Evolutionary conservation across 1,140 invertebrate genomes (phyloP).

Genomic region (Drosophila saltans): DNA sequence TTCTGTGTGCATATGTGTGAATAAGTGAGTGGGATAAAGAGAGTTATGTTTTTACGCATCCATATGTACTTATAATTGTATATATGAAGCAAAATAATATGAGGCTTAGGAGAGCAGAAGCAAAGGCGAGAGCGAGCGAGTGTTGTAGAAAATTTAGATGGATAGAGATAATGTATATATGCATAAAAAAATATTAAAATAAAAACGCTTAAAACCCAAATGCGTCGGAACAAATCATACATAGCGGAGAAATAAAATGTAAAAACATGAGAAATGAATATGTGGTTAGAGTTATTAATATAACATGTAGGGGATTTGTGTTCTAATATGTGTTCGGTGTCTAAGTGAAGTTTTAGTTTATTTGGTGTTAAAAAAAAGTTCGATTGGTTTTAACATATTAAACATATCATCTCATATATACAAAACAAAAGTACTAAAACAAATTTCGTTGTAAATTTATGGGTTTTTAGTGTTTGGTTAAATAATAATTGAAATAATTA

Average conservation of each 20-base stretch:
- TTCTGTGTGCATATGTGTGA: constrained; percentile 29
- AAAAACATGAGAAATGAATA: constrained; percentile 43
- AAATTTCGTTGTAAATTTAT: constrained; percentile 56
- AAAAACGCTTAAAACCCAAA: constrained; percentile 49
- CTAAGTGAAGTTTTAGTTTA: constrained; percentile 37
- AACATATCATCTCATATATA: constrained; percentile 65
- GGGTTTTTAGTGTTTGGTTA: constrained; percentile 34
- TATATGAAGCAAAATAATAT: constrained; percentile 26
- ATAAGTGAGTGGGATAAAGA: constrained; percentile 21
- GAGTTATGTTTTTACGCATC: constrained; percentile 29
- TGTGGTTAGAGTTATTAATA: constrained; percentile 15
- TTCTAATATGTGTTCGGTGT: constrained; percentile 16
- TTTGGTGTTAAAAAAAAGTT: constrained; percentile 58
- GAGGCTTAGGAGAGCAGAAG: constrained; percentile 15
- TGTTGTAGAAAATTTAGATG: constrained; percentile 29
- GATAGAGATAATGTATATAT: constrained; percentile 26
- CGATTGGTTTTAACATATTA: constrained; percentile 24
- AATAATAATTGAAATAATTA: constrained; percentile 11
- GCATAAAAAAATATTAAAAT: constrained; percentile 28
- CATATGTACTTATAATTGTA: constrained; percentile 28
- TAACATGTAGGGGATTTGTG: not conserved
- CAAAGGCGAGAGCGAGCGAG: constrained; percentile 23
- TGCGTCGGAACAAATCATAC: constrained; percentile 17
- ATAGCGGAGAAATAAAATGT: constrained; percentile 26
- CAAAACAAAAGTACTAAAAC: constrained; percentile 68